phyloP scores from a whole-genome alignment of 1,140 invertebrate genomes.

The Melitaea cinxia region DNA sequence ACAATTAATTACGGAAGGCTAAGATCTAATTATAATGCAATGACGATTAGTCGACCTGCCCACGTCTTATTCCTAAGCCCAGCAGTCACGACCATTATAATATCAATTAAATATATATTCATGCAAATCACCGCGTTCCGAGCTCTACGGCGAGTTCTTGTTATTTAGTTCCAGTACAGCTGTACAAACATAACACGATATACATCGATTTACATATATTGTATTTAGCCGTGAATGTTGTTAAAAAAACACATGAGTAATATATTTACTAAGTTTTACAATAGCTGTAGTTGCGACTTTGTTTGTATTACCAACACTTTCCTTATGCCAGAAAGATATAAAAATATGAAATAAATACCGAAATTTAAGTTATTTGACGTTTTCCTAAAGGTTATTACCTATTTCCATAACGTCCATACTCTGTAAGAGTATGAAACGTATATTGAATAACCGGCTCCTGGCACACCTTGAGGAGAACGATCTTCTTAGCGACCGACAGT shows the following conservation, averaged over 20 bases:
- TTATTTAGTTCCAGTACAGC: slow-evolving; percentile 10
- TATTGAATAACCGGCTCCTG: too few species aligned
- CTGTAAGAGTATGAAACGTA: too few species aligned
- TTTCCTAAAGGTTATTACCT: too few species aligned
- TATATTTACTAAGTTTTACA: not conserved
- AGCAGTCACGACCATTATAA: slow-evolving; percentile 10
- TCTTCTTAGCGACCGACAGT: too few species aligned
- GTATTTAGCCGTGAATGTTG: slow-evolving; percentile 13
- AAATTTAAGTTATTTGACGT: too few species aligned
- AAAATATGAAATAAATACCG: too few species aligned
- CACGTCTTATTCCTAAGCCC: slow-evolving; percentile 8
- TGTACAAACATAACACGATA: not conserved
- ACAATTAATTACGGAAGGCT: not conserved
- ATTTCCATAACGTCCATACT: too few species aligned
- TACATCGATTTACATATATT: slow-evolving; percentile 11
- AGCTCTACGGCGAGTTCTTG: slow-evolving; percentile 13
- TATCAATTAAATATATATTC: slow-evolving; percentile 18
- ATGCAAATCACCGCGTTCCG: slow-evolving; percentile 15
- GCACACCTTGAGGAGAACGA: too few species aligned
- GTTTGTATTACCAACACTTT: too few species aligned
- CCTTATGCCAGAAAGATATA: too few species aligned
- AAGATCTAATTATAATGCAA: not conserved
- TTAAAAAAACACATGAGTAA: slow-evolving; percentile 1
- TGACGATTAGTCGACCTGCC: slow-evolving; percentile 4
- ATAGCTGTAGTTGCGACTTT: not conserved